Percentiles rank a stretch among this genome's conserved stretches.
These are phyloP conservation scores for Calidris pygmaea DNA, from an alignment of 2,113 vertebrate genomes.

Conservation along the genomic window DNA sequence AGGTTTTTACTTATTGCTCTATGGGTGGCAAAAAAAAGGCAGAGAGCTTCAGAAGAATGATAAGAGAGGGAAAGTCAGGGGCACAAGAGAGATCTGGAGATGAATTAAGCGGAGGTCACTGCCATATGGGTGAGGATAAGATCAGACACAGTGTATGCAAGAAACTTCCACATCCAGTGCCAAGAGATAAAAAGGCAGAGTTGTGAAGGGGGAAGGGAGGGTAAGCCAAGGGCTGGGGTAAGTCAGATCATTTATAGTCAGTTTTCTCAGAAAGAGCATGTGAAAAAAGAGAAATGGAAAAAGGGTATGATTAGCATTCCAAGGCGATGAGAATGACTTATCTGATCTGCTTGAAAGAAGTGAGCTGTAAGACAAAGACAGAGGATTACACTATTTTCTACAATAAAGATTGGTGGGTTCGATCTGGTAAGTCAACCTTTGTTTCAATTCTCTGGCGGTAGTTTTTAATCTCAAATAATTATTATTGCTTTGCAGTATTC, in stretches of 20 bases:
- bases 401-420: not conserved
- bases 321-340: not conserved
- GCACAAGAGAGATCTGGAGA: not conserved
- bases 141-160: not conserved
- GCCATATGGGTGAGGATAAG: not conserved
- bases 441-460: not conserved
- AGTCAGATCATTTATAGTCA: not conserved
- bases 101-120: not conserved
- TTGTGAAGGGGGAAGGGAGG: not conserved
- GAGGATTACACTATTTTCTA: not conserved
- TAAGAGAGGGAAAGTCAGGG: not conserved
- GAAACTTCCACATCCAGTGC: not conserved
- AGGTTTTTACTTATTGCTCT: not conserved
- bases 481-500: not conserved
- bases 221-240: not conserved
- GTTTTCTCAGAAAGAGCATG: not conserved
- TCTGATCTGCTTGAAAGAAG: constrained; percentile 4
- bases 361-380: constrained; percentile 12
- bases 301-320: constrained; percentile 24
- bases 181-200: not conserved
- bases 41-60: not conserved
- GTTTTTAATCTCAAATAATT: constrained; percentile 35
- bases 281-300: not conserved
- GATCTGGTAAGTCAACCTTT: not conserved
- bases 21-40: not conserved